Evolutionary conservation across 2,888 invertebrate genomes (phyloP).

Genomic region (Scaptomyza reducta): DNA sequence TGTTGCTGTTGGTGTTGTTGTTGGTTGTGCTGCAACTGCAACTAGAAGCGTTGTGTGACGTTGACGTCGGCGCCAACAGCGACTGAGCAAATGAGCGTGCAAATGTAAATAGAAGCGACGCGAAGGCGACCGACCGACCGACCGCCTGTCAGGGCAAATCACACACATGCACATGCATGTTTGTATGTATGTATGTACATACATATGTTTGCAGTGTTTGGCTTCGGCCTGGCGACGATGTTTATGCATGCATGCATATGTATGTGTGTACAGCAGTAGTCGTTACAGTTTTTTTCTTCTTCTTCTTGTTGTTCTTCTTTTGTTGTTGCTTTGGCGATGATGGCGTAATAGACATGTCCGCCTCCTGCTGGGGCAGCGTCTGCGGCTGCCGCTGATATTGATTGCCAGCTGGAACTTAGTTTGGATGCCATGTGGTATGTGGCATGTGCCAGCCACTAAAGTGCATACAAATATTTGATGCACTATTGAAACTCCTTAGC

Average conservation of each 20-base stretch:
- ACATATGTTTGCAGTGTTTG: conserved; percentile 25
- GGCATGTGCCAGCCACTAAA: conserved; percentile 9
- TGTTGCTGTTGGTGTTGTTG: conserved; percentile 19
- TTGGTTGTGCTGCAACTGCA: conserved; percentile 46
- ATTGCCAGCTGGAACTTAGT: conserved; percentile 57
- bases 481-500: neutral
- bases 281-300: conserved; percentile 35
- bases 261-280: conserved; percentile 23
- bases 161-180: conserved; percentile 30
- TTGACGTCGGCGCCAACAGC: conserved; percentile 48
- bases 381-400: conserved; percentile 42
- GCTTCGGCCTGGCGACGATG: conserved; percentile 44
- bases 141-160: conserved; percentile 5
- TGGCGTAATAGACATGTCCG: conserved; percentile 75
- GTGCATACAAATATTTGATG: neutral
- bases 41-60: conserved; percentile 44
- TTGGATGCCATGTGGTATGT: conserved; percentile 31
- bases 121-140: conserved; percentile 39
- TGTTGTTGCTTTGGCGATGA: conserved; percentile 42
- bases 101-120: conserved; percentile 68
- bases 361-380: conserved; percentile 54
- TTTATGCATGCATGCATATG: conserved; percentile 24
- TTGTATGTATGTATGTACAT: conserved; percentile 18
- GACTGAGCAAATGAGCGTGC: conserved; percentile 49
- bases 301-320: conserved; percentile 5